Conservation (phyloP, 2,888 invertebrate genomes). For the Aethes cnicana region DNA sequence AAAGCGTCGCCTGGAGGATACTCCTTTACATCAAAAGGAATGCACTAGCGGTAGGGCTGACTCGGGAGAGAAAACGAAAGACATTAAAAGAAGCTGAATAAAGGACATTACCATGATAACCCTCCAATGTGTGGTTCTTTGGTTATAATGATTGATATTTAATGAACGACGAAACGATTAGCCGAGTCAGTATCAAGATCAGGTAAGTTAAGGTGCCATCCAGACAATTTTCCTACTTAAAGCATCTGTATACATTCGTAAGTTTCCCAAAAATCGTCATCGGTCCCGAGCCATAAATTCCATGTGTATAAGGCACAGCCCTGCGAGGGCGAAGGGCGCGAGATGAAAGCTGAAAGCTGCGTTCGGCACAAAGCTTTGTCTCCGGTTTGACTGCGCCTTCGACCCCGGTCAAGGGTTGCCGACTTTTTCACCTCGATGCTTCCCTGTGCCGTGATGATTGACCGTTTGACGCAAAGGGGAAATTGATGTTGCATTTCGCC, state of each 20-base stretch:
- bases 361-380: constrained; percentile 68
- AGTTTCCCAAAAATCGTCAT: no score
- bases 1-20: constrained; percentile 64
- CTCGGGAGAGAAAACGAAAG: constrained; percentile 12
- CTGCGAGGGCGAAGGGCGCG: constrained; percentile 51
- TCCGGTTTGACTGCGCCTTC: constrained; percentile 40
- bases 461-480: constrained; percentile 19
- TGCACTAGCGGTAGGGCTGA: constrained; percentile 50
- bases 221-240: no score
- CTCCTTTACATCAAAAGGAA: constrained; percentile 71
- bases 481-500: constrained; percentile 5
- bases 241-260: no score
- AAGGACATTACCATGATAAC: no score
- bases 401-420: constrained; percentile 27
- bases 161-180: no score
- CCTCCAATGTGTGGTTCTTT: no score
- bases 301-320: background rate
- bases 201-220: no score
- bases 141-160: no score
- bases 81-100: no score
- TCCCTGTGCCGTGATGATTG: constrained; percentile 15
- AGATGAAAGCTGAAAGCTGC: constrained; percentile 75
- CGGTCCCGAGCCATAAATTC: no score
- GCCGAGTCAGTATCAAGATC: no score
- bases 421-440: constrained; percentile 15